Conservation (phyloP, 1,140 invertebrate genomes). For the Atta colombica region DNA sequence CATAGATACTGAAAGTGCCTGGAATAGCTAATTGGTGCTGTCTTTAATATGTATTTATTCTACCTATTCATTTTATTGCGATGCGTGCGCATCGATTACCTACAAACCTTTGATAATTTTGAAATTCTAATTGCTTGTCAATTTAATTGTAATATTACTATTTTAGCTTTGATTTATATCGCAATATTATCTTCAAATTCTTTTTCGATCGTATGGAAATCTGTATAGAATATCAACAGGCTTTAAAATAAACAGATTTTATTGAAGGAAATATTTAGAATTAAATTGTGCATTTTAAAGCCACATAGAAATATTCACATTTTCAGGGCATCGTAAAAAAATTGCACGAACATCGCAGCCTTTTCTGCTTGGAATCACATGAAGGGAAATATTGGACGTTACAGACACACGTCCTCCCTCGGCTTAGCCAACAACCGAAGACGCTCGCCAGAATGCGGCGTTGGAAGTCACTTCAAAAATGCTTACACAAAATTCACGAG, state of each 20-base stretch:
- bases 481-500: slow-evolving; percentile 74
- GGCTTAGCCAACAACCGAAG: slow-evolving; percentile 29
- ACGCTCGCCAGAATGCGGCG: slow-evolving; percentile 60
- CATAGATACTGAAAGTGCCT: no score
- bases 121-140: no score
- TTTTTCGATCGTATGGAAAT: neutral
- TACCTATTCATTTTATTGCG: no score
- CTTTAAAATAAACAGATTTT: neutral
- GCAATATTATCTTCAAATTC: neutral
- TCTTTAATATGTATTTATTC: no score
- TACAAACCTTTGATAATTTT: no score
- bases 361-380: neutral
- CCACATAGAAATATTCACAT: neutral
- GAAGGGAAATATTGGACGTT: slow-evolving; percentile 37
- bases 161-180: neutral
- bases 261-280: neutral
- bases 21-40: no score
- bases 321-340: slow-evolving; percentile 6
- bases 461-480: slow-evolving; percentile 73
- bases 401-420: slow-evolving; percentile 23
- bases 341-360: neutral
- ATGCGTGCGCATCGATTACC: no score
- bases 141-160: no score
- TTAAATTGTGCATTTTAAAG: slow-evolving; percentile 11
- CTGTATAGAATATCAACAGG: neutral